Base-by-base conservation (phyloP, 2,888 invertebrate species). In the Agelastica alni region DNA sequence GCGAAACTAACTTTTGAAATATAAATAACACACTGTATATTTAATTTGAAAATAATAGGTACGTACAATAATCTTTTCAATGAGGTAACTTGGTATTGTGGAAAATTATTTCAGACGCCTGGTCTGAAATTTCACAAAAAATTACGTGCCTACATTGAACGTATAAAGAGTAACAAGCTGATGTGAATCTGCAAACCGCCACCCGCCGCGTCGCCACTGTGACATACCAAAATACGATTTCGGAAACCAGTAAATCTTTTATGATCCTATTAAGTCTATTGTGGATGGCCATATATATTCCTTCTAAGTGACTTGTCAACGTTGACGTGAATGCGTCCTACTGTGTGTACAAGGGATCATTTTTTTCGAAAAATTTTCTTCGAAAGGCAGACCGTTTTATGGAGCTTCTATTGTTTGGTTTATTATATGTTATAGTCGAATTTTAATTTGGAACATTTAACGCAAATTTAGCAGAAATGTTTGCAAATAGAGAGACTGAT, bases 301-400 rank as follows among this genome's bases (percentile, higher is more conserved):
- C 36, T 37, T 51, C 41, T 43, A 49, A 53, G 45, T 51, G 47
- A 55, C 48, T 54, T 58, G 60, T 60, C 60, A 60, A 54, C 58
- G 43, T 53, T 51, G 42, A 6, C 36, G 14, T 16, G 7, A 16
- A 37, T 37, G 18, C 20, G 9, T 37, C 20, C 48, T 39, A 48
- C 48, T 48, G 48, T 13, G 48, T 18, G 36, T 31, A 16, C 30
- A 30, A 28, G 36, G 48, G 17, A 28, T 18, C 39, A n/a, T 13
- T 36, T 10, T 46, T 46, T 41, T 44, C 44, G 28, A 26, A 30
- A 48, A 39, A 48, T 39, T 48, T 42, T 48, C 46, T 18, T 10
- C 10, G 37, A 37, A 26, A 2, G 9, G 26, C 2, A 9, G 9
- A 37, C 9, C 17, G 17, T 14, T 36, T 36, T 36, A 36, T 36